phyloP scores from a whole-genome alignment of 2,888 invertebrate genomes.

The Macrophya alboannulata region DNA sequence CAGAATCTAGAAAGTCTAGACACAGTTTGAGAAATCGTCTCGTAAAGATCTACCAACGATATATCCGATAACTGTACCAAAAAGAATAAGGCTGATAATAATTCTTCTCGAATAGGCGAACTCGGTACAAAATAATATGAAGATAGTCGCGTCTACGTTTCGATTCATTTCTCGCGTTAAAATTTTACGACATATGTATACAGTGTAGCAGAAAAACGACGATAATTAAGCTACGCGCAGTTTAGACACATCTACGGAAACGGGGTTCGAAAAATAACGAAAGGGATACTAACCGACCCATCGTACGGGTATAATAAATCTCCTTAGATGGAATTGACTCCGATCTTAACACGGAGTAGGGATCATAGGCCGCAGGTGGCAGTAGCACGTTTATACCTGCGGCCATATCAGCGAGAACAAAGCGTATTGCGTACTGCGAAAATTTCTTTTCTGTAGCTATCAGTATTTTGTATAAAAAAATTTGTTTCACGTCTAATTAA shows the following conservation, averaged over 20 bases:
- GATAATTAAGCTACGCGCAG: not conserved
- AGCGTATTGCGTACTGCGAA: slow-evolving; percentile 5
- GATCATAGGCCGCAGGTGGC: slow-evolving; percentile 36
- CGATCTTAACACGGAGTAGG: slow-evolving; percentile 10
- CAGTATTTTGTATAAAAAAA: not conserved
- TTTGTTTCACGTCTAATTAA: not conserved
- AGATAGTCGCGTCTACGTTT: not conserved
- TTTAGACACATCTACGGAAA: not conserved
- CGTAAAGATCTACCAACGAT: not conserved
- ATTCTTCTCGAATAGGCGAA: not conserved
- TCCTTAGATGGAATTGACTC: slow-evolving; percentile 56
- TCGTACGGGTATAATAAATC: slow-evolving; percentile 57
- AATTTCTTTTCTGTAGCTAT: not conserved
- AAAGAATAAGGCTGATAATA: not conserved
- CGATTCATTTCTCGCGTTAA: not conserved
- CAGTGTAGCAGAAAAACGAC: not conserved
- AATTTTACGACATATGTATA: not conserved
- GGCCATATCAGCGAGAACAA: slow-evolving; percentile 39
- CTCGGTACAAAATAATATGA: not conserved
- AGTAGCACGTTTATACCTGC: not conserved
- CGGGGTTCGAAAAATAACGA: not conserved
- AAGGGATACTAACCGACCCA: slow-evolving; percentile 10
- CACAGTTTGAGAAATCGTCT: not conserved
- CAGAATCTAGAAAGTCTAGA: not conserved
- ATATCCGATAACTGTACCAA: not conserved